These are phyloP conservation scores for Dromius quadrimaculatus DNA, from an alignment of 2,888 invertebrate genomes.

Conservation along the genomic window DNA sequence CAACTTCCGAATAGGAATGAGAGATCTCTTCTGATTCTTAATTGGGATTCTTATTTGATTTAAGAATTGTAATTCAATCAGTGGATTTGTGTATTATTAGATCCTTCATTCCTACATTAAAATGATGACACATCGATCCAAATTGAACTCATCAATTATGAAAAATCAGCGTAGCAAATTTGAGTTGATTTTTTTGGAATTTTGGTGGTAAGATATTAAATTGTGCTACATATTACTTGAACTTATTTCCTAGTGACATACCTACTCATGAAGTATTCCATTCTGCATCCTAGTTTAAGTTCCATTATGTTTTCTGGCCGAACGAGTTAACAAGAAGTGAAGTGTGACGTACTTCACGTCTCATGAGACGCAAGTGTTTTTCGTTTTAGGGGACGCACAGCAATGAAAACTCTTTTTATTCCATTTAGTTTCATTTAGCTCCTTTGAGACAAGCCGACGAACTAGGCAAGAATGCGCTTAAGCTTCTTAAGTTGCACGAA, in stretches of 20 bases:
- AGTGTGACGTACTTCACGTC: slow-evolving; percentile 55
- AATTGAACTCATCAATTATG: too few relatives aligned
- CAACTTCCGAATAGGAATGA: neutral
- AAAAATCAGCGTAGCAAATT: too few relatives aligned
- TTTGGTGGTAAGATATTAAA: slow-evolving; percentile 10
- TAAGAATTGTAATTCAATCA: too few relatives aligned
- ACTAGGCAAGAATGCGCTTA: slow-evolving; percentile 52
- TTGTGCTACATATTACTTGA: neutral
- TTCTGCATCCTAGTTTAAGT: slow-evolving; percentile 9
- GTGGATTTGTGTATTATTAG: too few relatives aligned
- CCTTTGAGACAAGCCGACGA: slow-evolving; percentile 56
- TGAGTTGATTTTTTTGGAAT: too few relatives aligned
- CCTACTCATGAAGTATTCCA: neutral
- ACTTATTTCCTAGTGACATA: neutral
- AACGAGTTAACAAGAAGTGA: slow-evolving; percentile 48
- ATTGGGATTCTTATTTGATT: too few relatives aligned
- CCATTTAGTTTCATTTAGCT: slow-evolving; percentile 61
- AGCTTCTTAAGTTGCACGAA: slow-evolving; percentile 58
- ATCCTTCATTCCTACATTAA: too few relatives aligned
- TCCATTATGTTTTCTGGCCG: slow-evolving; percentile 42
- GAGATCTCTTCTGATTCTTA: too few relatives aligned
- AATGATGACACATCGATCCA: too few relatives aligned
- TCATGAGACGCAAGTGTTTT: slow-evolving; percentile 57
- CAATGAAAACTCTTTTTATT: slow-evolving; percentile 62
- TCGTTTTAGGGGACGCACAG: slow-evolving; percentile 55